These are phyloP conservation scores for Chionodraco myersi DNA, from an alignment of 2,113 vertebrate genomes.

Conservation along the genomic window DNA sequence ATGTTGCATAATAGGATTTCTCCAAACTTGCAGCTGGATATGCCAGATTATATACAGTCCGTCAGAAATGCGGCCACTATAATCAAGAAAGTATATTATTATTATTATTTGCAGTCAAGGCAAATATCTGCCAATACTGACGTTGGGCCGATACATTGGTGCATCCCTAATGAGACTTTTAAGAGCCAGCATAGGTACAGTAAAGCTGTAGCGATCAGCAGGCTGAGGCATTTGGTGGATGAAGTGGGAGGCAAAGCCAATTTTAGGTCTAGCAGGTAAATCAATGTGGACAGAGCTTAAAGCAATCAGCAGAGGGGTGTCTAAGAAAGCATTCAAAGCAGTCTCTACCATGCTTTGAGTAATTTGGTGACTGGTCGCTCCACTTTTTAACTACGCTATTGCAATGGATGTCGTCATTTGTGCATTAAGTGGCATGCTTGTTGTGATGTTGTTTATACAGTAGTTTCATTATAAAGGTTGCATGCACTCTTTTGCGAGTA, in stretches of 20 bases:
- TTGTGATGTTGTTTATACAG: neutral
- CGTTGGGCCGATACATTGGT: too few relatives aligned
- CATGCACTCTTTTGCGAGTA: neutral
- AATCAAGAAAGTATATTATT: too few relatives aligned
- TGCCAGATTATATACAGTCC: too few relatives aligned
- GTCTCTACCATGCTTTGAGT: neutral
- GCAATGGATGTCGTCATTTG: neutral
- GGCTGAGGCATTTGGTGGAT: slow-evolving; percentile 32
- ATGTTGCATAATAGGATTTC: too few relatives aligned
- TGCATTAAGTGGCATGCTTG: neutral
- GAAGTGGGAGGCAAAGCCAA: slow-evolving; percentile 23
- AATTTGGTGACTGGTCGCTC: neutral
- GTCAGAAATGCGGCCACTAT: too few relatives aligned
- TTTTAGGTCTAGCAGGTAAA: slow-evolving; percentile 43
- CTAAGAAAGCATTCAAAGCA: slow-evolving; percentile 10
- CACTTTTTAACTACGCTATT: neutral
- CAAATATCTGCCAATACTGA: too few relatives aligned
- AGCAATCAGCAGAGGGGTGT: slow-evolving; percentile 38
- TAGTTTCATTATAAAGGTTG: neutral
- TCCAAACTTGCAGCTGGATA: too few relatives aligned
- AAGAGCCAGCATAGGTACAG: slow-evolving; percentile 12
- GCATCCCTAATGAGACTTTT: neutral
- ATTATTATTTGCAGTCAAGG: too few relatives aligned
- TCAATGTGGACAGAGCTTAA: slow-evolving; percentile 48
- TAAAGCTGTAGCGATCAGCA: slow-evolving; percentile 7